Evolutionary conservation across 2,113 vertebrate genomes (phyloP).

Genomic region (Syrmaticus mikado): DNA sequence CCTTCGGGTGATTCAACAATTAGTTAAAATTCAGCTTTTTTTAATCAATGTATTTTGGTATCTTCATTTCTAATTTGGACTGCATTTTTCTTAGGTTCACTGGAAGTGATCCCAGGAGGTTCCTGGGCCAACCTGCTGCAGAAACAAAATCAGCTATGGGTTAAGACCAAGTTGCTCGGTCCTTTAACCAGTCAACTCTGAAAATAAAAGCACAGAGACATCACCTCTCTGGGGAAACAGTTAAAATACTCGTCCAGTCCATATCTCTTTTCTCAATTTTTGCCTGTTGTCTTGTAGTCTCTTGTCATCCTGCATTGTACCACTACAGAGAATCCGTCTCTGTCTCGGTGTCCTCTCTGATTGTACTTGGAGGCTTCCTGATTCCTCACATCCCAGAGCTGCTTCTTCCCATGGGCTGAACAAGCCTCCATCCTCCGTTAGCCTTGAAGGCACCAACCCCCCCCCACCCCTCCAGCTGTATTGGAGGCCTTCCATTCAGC

Average conservation of each 20-base stretch:
- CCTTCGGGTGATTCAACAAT: not conserved
- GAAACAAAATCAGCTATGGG: not conserved
- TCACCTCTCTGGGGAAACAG: not conserved
- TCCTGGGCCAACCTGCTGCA: not conserved
- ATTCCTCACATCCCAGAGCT: not conserved
- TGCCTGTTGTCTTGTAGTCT: not conserved
- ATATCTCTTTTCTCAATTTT: not conserved
- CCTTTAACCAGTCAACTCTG: not conserved
- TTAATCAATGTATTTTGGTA: not conserved
- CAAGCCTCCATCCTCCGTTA: not conserved
- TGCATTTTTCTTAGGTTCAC: not conserved
- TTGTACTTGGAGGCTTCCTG: not conserved
- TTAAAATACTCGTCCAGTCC: not conserved
- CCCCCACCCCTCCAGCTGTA: no score
- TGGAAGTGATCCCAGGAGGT: not conserved
- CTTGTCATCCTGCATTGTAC: not conserved
- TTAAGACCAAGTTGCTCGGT: not conserved
- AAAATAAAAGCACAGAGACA: not conserved
- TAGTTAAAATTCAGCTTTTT: not conserved
- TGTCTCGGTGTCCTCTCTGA: fast-evolving
- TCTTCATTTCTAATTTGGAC: not conserved
- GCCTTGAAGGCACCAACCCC: not conserved
- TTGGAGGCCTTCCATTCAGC: fast-evolving
- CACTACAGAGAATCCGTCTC: not conserved
- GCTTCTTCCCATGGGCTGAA: not conserved